These are phyloP conservation scores for Trichogramma dendrolimi DNA, from an alignment of 2,888 invertebrate species.

Conservation along the genomic window DNA sequence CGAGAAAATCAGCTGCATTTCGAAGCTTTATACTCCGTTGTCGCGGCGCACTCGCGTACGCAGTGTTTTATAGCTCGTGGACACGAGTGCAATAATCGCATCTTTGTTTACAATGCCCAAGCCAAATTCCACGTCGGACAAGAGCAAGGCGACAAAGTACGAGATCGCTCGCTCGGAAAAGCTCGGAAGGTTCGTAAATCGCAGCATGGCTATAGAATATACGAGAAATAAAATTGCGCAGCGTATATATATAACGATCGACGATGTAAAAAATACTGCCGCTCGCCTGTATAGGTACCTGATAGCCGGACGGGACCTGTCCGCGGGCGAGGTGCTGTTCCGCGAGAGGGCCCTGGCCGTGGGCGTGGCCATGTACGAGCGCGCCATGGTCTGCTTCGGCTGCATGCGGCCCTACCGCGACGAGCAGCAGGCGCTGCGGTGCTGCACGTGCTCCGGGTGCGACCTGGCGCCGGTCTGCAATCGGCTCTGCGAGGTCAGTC, in stretches of 20 bases:
- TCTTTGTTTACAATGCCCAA: too few species aligned
- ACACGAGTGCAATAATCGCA: too few species aligned
- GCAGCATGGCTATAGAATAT: too few species aligned
- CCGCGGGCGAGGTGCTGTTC: conserved; percentile 68
- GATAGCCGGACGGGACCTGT: conserved; percentile 63
- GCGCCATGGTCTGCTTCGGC: conserved; percentile 39
- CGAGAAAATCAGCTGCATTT: too few species aligned
- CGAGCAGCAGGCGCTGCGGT: conserved; percentile 11
- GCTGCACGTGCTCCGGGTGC: conserved; percentile 40
- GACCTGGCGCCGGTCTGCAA: conserved; percentile 48
- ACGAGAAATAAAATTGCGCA: too few species aligned
- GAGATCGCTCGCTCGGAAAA: conserved; percentile 37
- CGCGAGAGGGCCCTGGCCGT: conserved; percentile 69
- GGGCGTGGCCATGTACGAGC: conserved; percentile 57
- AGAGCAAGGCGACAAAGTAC: conserved; percentile 33
- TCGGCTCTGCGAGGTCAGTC: conserved; percentile 43
- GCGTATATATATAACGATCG: too few species aligned
- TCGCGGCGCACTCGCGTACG: too few species aligned
- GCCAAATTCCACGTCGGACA: too few species aligned
- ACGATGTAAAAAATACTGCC: too few species aligned
- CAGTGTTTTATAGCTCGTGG: too few species aligned
- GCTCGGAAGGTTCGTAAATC: conserved; percentile 42
- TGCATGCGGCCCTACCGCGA: conserved; percentile 36
- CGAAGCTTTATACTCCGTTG: too few species aligned
- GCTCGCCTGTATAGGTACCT: too few species aligned